phyloP scores from a whole-genome alignment of 2,113 vertebrate genomes.

The Laterallus jamaicensis region DNA sequence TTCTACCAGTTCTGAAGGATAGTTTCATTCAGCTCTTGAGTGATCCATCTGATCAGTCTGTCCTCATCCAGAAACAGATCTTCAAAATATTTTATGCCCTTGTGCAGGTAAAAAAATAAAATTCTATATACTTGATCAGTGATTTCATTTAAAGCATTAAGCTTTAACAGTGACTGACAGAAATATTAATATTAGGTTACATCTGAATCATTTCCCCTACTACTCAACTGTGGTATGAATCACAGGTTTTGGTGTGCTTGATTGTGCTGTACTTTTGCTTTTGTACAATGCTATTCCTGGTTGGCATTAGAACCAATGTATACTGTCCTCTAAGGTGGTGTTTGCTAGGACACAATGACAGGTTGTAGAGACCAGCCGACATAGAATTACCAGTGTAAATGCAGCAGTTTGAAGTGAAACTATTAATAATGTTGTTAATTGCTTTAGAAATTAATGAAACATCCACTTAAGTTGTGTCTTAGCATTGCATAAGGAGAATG shows the following conservation, averaged over 20 bases:
- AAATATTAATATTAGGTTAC: neutral
- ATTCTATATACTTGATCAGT: neutral
- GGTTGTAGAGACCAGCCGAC: neutral
- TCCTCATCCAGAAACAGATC: constrained; percentile 98
- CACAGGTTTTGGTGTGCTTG: neutral
- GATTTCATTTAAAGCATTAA: neutral
- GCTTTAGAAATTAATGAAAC: neutral
- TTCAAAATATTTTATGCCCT: constrained; percentile 99
- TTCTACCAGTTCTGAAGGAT: constrained; percentile 96
- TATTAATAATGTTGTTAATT: neutral
- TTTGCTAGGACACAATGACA: neutral
- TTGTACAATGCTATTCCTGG: neutral
- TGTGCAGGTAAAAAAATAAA: constrained; percentile 86
- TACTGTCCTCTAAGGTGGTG: neutral
- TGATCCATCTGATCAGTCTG: constrained; percentile 93
- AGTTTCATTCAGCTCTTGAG: constrained; percentile 93
- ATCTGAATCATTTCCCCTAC: neutral
- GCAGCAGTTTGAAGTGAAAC: neutral
- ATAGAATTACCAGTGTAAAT: neutral
- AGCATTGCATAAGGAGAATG: neutral
- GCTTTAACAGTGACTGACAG: neutral
- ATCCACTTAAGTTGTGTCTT: neutral
- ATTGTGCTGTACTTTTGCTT: neutral
- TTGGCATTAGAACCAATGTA: neutral
- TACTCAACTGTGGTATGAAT: neutral